A percentile compares a stretch with the other conserved stretches of the same genome.
Evolutionary conservation across 35 echinoderm and acorn worm species (phyloP).

Genomic region (Anneissia japonica): DNA sequence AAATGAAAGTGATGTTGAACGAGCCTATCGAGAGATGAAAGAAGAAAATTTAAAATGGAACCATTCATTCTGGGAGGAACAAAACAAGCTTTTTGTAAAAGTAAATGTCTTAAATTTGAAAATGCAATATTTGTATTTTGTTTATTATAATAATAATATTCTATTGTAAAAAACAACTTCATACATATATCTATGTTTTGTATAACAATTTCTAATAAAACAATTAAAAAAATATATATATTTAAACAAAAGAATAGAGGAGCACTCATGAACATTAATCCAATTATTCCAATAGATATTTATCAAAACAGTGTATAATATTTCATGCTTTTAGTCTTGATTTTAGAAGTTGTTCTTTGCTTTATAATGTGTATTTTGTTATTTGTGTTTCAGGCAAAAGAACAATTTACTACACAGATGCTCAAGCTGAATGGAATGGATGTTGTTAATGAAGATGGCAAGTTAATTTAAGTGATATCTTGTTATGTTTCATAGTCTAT

Average conservation of each 20-base stretch:
- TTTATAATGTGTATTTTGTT: too few species aligned
- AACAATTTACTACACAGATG: conserved; percentile 19
- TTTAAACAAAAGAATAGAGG: background rate
- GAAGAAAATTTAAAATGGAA: conserved; percentile 56
- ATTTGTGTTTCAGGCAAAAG: conserved; percentile 29
- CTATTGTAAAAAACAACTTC: background rate
- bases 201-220: conserved; percentile 4
- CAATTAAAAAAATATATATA: conserved; percentile 10
- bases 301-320: background rate
- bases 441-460: conserved; percentile 23
- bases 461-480: too few species aligned
- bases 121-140: too few species aligned
- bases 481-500: too few species aligned
- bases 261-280: background rate
- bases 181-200: too few species aligned
- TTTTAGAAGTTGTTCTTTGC: too few species aligned
- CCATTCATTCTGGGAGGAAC: conserved; percentile 57
- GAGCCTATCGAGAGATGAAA: conserved; percentile 33
- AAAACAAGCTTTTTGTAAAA: conserved; percentile 59
- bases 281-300: background rate
- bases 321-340: background rate
- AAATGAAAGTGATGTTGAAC: conserved; percentile 42
- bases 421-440: background rate
- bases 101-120: conserved; percentile 7
- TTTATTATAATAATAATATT: background rate